phyloP scores from a whole-genome alignment of 2,888 invertebrate genomes.

The Malthinus flaveolus region DNA sequence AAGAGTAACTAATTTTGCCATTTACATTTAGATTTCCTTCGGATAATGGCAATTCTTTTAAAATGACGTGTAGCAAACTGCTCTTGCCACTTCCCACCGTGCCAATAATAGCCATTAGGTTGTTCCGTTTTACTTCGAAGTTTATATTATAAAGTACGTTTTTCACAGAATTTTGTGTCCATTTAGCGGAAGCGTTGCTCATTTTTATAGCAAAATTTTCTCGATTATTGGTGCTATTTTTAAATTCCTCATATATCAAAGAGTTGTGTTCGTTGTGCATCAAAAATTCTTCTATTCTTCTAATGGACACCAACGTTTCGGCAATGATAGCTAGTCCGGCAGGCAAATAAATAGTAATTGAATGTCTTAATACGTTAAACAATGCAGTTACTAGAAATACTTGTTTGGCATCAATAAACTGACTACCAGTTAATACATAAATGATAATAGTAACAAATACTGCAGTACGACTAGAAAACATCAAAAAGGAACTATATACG shows the following conservation, averaged over 20 bases:
- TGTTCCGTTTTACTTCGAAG: constrained; percentile 51
- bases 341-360: constrained; percentile 74
- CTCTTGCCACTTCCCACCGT: constrained; percentile 72
- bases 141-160: constrained; percentile 57
- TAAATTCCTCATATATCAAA: constrained; percentile 2
- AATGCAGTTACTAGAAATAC: constrained; percentile 74
- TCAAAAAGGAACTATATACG: constrained; percentile 61
- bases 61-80: constrained; percentile 65
- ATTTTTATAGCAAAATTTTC: constrained; percentile 45
- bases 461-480: constrained; percentile 70
- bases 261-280: constrained; percentile 59
- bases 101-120: constrained; percentile 66
- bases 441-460: constrained; percentile 69
- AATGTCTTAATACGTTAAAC: constrained; percentile 72
- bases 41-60: constrained; percentile 70
- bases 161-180: constrained; percentile 54
- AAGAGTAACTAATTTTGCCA: constrained; percentile 74
- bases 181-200: constrained; percentile 57
- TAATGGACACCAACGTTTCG: constrained; percentile 65
- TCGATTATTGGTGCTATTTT: neutral
- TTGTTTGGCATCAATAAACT: constrained; percentile 67
- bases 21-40: constrained; percentile 62
- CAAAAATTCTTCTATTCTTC: constrained; percentile 63
- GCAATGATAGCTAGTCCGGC: constrained; percentile 67
- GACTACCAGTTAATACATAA: constrained; percentile 61